A percentile compares a stretch with the other conserved stretches of the same genome.
These are phyloP conservation scores for Halesus radiatus DNA, from an alignment of 1,140 invertebrate species.

Conservation along the genomic window DNA sequence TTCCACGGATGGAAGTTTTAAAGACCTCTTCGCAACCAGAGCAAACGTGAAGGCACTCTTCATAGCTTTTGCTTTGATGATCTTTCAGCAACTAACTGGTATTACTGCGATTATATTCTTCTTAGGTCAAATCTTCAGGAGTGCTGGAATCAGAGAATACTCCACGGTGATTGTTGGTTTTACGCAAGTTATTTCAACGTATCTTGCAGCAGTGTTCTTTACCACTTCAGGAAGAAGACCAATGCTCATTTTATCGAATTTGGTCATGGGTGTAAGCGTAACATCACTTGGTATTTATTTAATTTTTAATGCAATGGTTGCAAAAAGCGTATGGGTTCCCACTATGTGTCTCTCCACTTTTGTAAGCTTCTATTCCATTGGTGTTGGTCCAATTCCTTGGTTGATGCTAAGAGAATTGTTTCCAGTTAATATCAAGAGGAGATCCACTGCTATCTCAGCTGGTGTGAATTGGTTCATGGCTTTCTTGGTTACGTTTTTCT, in stretches of 20 bases:
- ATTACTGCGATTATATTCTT: slow-evolving; percentile 88
- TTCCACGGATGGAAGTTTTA: slow-evolving; percentile 64
- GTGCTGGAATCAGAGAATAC: slow-evolving; percentile 66
- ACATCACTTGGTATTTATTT: slow-evolving; percentile 75
- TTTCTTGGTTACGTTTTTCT: slow-evolving; percentile 78
- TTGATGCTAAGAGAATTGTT: slow-evolving; percentile 77
- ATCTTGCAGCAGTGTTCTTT: slow-evolving; percentile 78
- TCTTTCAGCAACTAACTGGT: slow-evolving; percentile 86
- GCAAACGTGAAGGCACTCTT: slow-evolving; percentile 70
- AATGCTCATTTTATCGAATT: slow-evolving; percentile 76
- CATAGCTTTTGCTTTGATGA: slow-evolving; percentile 77
- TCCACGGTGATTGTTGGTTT: slow-evolving; percentile 78
- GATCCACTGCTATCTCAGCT: slow-evolving; percentile 75
- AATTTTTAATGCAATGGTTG: slow-evolving; percentile 68
- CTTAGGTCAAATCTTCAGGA: slow-evolving; percentile 77
- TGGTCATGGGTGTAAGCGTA: slow-evolving; percentile 74
- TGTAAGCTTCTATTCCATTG: slow-evolving; percentile 65
- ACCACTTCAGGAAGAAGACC: slow-evolving; percentile 80
- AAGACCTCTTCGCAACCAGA: slow-evolving; percentile 64
- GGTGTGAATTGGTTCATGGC: slow-evolving; percentile 79
- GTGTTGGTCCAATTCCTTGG: slow-evolving; percentile 77
- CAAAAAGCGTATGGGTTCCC: slow-evolving; percentile 64
- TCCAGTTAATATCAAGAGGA: slow-evolving; percentile 76
- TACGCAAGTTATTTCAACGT: slow-evolving; percentile 80
- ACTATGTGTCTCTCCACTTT: slow-evolving; percentile 64